Evolutionary conservation across 1,140 invertebrate species (phyloP), one percentile per base, ranked within the genome.

Genomic region (Drosophila trapezifrons): DNA sequence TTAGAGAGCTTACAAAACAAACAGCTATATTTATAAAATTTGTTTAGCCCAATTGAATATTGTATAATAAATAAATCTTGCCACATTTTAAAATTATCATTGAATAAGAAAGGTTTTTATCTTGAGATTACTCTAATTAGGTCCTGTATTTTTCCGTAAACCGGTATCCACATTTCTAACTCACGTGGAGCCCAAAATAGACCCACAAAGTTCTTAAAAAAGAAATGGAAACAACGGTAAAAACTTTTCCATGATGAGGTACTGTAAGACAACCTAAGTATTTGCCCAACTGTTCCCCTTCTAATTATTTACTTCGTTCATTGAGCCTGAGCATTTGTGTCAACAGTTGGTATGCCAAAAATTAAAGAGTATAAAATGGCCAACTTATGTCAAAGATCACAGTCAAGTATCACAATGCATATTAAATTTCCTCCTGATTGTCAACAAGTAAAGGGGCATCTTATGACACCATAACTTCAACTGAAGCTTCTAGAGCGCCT

Each of bases 251-350:
- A 47, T 17, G 29, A 25, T 40, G 32, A 2, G 9, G 2, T 7
- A 35, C 4, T 43, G n/a, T 17, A 5, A 59, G 10, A 8, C 22
- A 9, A 5, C 18, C 18, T 46, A 32, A 12, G 15, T 51, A 3
- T 64, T 67, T 67, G 13, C 3, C n/a, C 37, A 67, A 67, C 22
- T 67, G 45, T 18, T 51, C n/a, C 4, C 15, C 43, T 62, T 42
- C 17, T n/a, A 18, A n/a, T 18, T 6, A 38, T 37, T 47, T n/a
- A 15, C 1, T 15, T 51, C 13, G 5, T 3, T 15, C 12, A 27
- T 22, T 32, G 17, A 51, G 8, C 6, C 6, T 10, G 15, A 29
- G 15, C 63, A 66, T 29, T 62, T 66, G 58, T 25, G 25, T 32
- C 8, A 63, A 64, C 22, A 67, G 22, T 63, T n/a, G n/a, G n/a